These are phyloP conservation scores for Myotis yumanensis DNA, from an alignment of 2,113 vertebrate species.

Conservation along the genomic window DNA sequence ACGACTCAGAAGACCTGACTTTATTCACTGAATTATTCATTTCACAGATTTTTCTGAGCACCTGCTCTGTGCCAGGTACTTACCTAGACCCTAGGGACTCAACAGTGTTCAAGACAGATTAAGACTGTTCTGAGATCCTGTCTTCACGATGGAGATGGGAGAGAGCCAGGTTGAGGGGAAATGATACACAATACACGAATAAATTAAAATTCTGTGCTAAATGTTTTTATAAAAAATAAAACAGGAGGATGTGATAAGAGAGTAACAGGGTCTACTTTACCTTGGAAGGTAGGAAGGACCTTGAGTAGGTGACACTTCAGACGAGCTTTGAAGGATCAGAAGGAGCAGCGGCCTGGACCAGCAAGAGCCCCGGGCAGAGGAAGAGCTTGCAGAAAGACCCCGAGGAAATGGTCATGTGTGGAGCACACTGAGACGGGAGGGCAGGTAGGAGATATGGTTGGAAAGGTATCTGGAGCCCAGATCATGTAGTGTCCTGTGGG, in stretches of 20 bases:
- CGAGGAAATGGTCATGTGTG: background rate
- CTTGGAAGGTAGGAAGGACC: background rate
- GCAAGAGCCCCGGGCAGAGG: background rate
- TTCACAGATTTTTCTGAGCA: background rate
- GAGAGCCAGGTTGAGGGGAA: background rate
- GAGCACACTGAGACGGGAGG: background rate
- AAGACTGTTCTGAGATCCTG: background rate
- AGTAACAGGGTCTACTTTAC: background rate
- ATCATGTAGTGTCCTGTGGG: background rate
- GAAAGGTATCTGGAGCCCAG: background rate
- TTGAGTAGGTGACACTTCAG: background rate
- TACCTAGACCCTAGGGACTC: background rate
- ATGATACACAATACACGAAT: background rate
- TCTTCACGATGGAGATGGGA: background rate
- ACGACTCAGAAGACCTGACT: background rate
- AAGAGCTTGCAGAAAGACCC: background rate
- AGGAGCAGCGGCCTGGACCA: background rate
- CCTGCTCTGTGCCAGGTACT: background rate
- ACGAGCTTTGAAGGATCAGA: background rate
- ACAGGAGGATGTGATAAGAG: background rate
- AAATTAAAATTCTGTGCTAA: background rate
- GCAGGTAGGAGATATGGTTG: background rate
- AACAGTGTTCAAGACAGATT: background rate
- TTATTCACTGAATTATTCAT: background rate
- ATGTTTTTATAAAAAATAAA: constrained; percentile 32